Base-by-base conservation (phyloP, 1,140 invertebrate species). In the Stegodyphus mimosarum region DNA sequence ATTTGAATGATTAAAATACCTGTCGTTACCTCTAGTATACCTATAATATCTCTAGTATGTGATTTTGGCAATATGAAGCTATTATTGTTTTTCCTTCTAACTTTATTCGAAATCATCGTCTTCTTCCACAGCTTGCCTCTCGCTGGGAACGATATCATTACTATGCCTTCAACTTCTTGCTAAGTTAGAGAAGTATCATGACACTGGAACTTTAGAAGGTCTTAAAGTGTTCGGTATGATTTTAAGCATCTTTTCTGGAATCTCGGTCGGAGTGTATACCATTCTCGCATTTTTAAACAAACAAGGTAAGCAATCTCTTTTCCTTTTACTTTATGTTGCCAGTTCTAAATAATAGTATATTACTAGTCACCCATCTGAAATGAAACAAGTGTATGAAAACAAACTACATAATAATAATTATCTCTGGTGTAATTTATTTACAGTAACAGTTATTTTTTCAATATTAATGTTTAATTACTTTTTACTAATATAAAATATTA, bases 221-320 rank as follows among this genome's bases (percentile, higher is more conserved):
- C 11, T 84, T 17, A 84, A 84, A 18, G 49, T 84, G 17, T 48
- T 84, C 7, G 73, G 83, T 10, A 84, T 84, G 83, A 84, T 84
- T 9, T 18, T 51, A 64, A 84, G 83, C 33, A 52, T 77, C 18
- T 17, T 49, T 6, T 84, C 74, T 6, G 74, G 72, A 67, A 76
- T 84, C 64, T 53, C 67, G 70, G 10, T 77, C 2, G 74, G 72
- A 17, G 83, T 77, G 6, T 76, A 70, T n/a, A 77, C 74, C 6
- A 84, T 84, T n/a, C 53, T 77, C 0, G 50, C 72, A n/a, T 75
- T 71, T 77, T 60, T 84, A 13, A 50, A 75, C 50, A 69, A 60
- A 49, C 83, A 77, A 71, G 15, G 83, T 84, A 63, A 84, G 55
- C 2, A 10, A 17, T 33, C 33, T 33, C 33, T 7, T 33, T 76